Evolutionary conservation across 2,797 vertebrate genomes (phyloP).

Genomic region (Myripristis jacobus): DNA sequence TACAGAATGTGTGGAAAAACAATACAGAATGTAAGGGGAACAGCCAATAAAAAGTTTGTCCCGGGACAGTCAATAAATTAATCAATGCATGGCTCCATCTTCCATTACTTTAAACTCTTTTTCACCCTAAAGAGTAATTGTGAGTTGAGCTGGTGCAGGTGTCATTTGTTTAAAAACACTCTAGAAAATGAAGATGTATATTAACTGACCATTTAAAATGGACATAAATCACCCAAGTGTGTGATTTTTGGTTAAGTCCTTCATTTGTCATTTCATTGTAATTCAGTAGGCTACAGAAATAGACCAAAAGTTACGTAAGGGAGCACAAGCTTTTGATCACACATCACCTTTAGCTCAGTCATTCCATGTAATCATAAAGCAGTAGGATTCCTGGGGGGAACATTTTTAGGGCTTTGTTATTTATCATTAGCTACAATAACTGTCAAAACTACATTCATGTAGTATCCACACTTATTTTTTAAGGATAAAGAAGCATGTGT

Average conservation of each 20-base stretch:
- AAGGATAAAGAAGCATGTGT: conserved; percentile 24
- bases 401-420: not conserved
- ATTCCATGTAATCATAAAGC: too few species aligned
- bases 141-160: not conserved
- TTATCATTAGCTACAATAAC: conserved; percentile 6
- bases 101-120: conserved; percentile 36
- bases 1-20: conserved; percentile 33
- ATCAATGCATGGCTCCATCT: conserved; percentile 48
- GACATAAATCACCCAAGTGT: not conserved
- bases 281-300: not conserved
- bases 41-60: conserved; percentile 36
- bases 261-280: too few species aligned
- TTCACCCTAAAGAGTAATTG: not conserved
- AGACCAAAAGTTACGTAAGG: not conserved
- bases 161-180: not conserved
- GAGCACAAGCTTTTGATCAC: not conserved
- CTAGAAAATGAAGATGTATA: too few species aligned
- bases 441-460: conserved; percentile 1
- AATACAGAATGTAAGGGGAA: conserved; percentile 47
- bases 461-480: conserved; percentile 6
- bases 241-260: not conserved
- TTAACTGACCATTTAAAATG: too few species aligned
- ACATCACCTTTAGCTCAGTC: not conserved
- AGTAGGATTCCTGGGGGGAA: not conserved
- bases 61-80: conserved; percentile 61